Base-by-base conservation (phyloP, 2,888 invertebrate genomes). In the Drosophila mimica region DNA sequence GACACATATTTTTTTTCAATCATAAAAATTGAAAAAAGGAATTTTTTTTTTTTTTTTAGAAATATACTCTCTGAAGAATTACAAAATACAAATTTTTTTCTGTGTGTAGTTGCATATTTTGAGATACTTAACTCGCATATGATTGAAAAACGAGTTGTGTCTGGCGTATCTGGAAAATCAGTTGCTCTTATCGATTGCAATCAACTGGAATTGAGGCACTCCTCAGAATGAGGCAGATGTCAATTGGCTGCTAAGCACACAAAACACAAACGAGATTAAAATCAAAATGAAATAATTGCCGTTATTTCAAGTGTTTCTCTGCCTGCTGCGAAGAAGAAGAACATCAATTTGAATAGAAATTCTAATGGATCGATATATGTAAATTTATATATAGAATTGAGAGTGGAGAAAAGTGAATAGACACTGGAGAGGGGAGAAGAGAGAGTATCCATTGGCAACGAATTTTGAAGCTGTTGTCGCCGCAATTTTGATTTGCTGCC, bases 311-410 rank as follows among this genome's bases (percentile, higher is more conserved):
- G 75, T 81, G 66, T 43, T 71, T 61, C 46, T 25, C 20, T 11
- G 13, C 38, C n/a, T 11, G 11, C 33, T 8, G 8, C 8, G 20
- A 31, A 40, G 61, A 36, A 61, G 38, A 48, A 43, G 54, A 70
- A 43, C 61, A 75, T 63, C 33, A 60, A 53, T 75, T 66, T 65
- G 3, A 62, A 58, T 62, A 61, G 25, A 46, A 46, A 25, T 52
- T 34, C 46, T 15, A 70, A 71, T 72, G 67, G 70, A 79, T 82
- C 81, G 65, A 81, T 81, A 81, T 68, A 81, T 74, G 79, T 60
- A 76, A 76, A 81, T 82, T 59, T 62, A 57, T 48, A 54, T 66
- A 25, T 46, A 46, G 46, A 46, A 46, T 28, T 25, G 15, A 46
- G 46, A 25, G 25, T 25, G 46, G 20, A 25, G 20, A 46, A 46